Evolutionary conservation across 2,888 invertebrate genomes (phyloP), one percentile per base, ranked within the genome.

Genomic region (Ramazzottius varieornatus): DNA sequence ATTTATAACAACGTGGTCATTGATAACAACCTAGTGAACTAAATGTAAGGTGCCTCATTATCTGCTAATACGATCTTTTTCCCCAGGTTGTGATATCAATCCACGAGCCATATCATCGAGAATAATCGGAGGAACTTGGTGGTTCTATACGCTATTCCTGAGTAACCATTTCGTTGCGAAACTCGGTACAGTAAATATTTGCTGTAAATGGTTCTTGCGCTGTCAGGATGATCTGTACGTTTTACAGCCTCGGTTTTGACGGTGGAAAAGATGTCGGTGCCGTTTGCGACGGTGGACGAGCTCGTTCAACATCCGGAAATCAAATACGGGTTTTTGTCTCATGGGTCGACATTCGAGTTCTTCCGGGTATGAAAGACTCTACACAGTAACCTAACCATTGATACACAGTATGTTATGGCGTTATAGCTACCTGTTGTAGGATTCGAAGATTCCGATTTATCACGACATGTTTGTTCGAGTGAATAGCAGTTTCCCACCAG

Each of bases 391-490:
- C n/a, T n/a, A n/a, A n/a, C n/a, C n/a, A n/a, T n/a, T n/a, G n/a
- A n/a, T n/a, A n/a, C n/a, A n/a, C n/a, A n/a, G n/a, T n/a, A 20
- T 40, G 40, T 40, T 40, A 66, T 24, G 66, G 16, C 8, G 8
- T 66, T 4, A 20, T 65, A 20, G 24, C 16, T 32, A 2, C 29
- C 16, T 65, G 13, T 63, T 66, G 32, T 0, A 78, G 78, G 73
- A 74, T 66, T 77, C 78, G 1, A 73, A 75, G 68, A 75, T 78
- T 34, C 72, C 75, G 20, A 77, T 77, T 1, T 80, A 79, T 70
- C 73, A 75, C 67, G 70, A 75, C 66, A 80, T 80, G 79, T 80
- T 79, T 78, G 72, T 74, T 46, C 74, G 75, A 67, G 80, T 80
- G 79, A 72, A 71, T 33, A 72, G 73, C 1, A 73, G 74, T 20